Evolutionary conservation across 2,888 invertebrate species (phyloP).

Genomic region (Cerceris ruficornis): DNA sequence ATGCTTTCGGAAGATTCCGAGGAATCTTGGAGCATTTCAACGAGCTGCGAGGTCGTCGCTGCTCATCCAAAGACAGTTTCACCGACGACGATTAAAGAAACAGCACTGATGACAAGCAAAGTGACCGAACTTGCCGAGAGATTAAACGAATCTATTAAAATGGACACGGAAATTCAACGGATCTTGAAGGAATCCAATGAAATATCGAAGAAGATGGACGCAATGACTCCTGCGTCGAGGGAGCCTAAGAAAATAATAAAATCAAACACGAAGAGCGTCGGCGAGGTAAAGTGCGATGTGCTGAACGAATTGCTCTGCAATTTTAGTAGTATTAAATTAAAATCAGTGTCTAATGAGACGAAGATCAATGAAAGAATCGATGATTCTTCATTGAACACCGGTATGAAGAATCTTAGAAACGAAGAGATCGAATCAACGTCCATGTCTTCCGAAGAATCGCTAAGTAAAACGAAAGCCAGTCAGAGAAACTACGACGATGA

Average conservation of each 20-base stretch:
- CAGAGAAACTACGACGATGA: too few species aligned
- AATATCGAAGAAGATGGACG: not conserved
- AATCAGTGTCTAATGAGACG: slow-evolving; percentile 53
- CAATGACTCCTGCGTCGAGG: not conserved
- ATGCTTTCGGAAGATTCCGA: slow-evolving; percentile 68
- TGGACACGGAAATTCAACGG: slow-evolving; percentile 18
- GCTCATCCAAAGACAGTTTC: slow-evolving; percentile 57
- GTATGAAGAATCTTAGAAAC: not conserved
- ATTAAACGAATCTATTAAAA: slow-evolving; percentile 21
- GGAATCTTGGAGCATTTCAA: slow-evolving; percentile 27
- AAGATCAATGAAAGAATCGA: not conserved
- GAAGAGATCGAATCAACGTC: not conserved
- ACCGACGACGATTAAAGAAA: not conserved
- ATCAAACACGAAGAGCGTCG: slow-evolving; percentile 52
- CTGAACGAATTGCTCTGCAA: slow-evolving; percentile 76
- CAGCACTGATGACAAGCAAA: not conserved
- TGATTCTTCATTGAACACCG: not conserved
- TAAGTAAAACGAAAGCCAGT: too few species aligned
- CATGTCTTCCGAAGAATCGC: too few species aligned
- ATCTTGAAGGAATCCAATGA: slow-evolving; percentile 14
- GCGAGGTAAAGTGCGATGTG: slow-evolving; percentile 73
- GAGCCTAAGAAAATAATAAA: slow-evolving; percentile 1
- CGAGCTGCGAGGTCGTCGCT: slow-evolving; percentile 60
- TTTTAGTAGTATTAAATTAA: slow-evolving; percentile 75
- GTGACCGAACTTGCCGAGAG: not conserved